Base-by-base conservation (phyloP, 2,113 vertebrate genomes). In the Oriolus oriolus region DNA sequence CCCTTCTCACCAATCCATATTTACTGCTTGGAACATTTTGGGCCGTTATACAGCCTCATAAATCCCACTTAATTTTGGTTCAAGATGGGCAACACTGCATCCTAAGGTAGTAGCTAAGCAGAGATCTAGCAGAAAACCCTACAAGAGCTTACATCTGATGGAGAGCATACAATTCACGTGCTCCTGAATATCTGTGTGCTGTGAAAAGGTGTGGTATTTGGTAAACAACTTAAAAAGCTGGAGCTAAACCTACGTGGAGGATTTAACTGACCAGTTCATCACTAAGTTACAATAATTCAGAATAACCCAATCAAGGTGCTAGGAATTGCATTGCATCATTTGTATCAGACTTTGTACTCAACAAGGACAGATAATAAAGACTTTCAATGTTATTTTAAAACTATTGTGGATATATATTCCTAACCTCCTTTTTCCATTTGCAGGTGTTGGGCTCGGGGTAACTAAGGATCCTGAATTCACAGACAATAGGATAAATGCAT, bases 11-110 rank as follows among this genome's bases (percentile, higher is more conserved):
- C 60, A 64, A 92, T 64, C 60, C 39, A n/a, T 92, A 89, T 90
- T 92, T 93, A 93, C 80, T 94, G 49, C 80, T 89, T 90, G 65
- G 45, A 92, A 87, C 44, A 57, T 50, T 96, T 86, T 49, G 63
- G 57, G 24, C 8, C 11, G 9, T 86, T 75, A 45, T 35, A 88
- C 12, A 84, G 44, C 28, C 80, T 90, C 90, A 71, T 89, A 97
- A 95, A 96, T 90, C 52, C 73, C 87, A 60, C 9, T 22, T 77
- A 74, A 44, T 84, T 95, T 90, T 92, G 73, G 81, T 76, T 73
- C 71, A 86, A 65, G 63, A 44, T 77, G 39, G 39, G 20, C 63
- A 90, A 64, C 24, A 14, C 56, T 75, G 50, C 26, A 53, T 59
- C 64, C 56, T 87, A 74, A 92, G 52, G 10, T 41, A 37, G 37